Evolutionary conservation across 2,113 vertebrate species (phyloP).

Genomic region (Odocoileus virginianus): DNA sequence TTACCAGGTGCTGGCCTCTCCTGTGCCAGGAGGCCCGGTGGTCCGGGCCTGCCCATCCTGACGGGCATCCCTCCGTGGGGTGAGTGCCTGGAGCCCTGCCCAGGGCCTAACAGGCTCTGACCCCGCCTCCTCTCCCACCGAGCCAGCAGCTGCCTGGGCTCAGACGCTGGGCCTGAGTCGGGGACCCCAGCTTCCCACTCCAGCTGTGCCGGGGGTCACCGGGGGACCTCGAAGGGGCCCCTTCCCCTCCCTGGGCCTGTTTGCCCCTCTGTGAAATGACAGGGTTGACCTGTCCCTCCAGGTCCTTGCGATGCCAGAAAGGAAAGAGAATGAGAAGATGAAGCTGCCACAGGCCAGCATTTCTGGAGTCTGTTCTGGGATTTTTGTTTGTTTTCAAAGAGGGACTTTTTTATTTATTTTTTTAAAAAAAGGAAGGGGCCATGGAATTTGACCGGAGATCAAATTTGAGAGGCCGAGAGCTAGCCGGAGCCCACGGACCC

Average conservation of each 20-base stretch:
- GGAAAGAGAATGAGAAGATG: rapidly evolving
- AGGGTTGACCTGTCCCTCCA: rapidly evolving
- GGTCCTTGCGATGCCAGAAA: rapidly evolving
- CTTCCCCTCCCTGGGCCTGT: neutral
- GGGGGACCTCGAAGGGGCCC: neutral
- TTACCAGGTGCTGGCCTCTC: neutral
- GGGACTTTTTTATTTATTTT: neutral
- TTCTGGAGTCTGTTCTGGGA: neutral
- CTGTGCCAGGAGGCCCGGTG: neutral
- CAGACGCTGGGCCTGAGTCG: neutral
- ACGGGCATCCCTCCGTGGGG: neutral
- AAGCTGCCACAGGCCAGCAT: rapidly evolving
- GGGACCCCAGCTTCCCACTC: rapidly evolving
- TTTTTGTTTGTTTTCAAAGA: neutral
- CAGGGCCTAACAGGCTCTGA: neutral
- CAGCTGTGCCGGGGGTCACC: neutral
- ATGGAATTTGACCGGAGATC: neutral
- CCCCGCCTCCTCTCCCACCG: rapidly evolving
- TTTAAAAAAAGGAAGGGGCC: neutral
- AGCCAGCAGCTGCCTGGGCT: neutral
- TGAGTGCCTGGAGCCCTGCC: neutral
- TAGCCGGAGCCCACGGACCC: neutral
- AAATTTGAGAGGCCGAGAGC: neutral
- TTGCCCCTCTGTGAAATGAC: neutral
- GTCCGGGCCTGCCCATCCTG: neutral